Evolutionary conservation across 2,113 vertebrate genomes (phyloP), one percentile per base, ranked within the genome.

Genomic region (Chloroceryle aenea): DNA sequence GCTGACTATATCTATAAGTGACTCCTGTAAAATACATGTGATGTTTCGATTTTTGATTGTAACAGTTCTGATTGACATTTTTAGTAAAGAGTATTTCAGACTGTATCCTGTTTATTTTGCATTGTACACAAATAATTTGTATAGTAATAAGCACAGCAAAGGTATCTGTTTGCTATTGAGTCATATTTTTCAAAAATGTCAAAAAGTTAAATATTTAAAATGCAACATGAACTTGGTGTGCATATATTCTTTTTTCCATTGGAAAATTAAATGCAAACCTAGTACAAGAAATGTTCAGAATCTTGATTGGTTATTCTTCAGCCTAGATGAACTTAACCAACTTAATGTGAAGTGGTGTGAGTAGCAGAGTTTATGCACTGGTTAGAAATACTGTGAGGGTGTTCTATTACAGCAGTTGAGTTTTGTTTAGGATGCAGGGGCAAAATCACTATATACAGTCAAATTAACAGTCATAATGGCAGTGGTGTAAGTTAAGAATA

Each of bases 141-240:
- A 0, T 48, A 27, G 26, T 72, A 16, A 10, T 72, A 2, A 53
- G 29, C 2, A 0, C 19, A 30, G 6, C 73, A 12, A 85, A 30
- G n/a, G 1, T 26, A 4, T 38, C 64, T 92, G 32, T 34, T 78
- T 89, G 45, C 56, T 76, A 6, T 56, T 76, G 68, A 26, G 30
- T 88, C 14, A 7, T 2, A 27, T 75, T 78, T 85, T 48, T 38
- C 12, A 82, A 45, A 36, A 52, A 52, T 21, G 50, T 52, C 50
- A 26, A 52, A 14, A 52, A 27, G 26, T 52, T 27, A 27, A 52
- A 23, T 15, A 30, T 11, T 56, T 67, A 2, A 73, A 52, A 43
- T 42, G 17, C 16, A 43, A 3, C 29, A 29, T 43, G 1, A 0
- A 7, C 76, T 20, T 43, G 12, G 2, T 22, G 19, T 29, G 3